Evolutionary conservation across 1,140 invertebrate genomes (phyloP).

Genomic region (Bombus huntii): DNA sequence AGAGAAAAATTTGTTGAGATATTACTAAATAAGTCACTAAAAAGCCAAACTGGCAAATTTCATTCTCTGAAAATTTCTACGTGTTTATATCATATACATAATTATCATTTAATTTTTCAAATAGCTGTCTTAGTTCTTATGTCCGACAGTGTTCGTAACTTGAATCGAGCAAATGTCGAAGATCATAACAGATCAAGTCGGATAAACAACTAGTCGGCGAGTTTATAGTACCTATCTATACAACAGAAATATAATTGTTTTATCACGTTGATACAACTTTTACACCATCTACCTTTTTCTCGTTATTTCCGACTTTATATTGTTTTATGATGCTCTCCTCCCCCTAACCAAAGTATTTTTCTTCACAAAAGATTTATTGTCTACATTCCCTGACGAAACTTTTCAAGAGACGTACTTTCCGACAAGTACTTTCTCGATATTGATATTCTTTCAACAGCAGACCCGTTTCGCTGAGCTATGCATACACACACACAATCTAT

Average conservation of each 20-base stretch:
- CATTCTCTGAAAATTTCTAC: too few relatives aligned
- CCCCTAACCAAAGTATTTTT: slow-evolving; percentile 12
- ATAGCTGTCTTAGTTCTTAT: too few relatives aligned
- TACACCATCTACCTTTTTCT: not conserved
- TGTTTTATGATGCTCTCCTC: slow-evolving; percentile 7
- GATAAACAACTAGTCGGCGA: not conserved
- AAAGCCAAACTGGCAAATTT: too few relatives aligned
- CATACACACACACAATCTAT: not conserved
- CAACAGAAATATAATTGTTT: slow-evolving; percentile 1
- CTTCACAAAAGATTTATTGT: slow-evolving; percentile 32
- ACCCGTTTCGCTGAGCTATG: not conserved
- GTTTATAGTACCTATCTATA: not conserved
- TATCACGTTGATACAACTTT: not conserved
- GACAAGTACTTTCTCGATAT: slow-evolving; percentile 37
- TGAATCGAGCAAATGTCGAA: not conserved
- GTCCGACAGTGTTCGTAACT: too few relatives aligned
- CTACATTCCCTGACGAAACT: slow-evolving; percentile 28
- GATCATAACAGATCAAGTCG: not conserved
- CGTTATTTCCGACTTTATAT: not conserved
- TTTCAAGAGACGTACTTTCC: slow-evolving; percentile 22
- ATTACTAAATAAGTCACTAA: too few relatives aligned
- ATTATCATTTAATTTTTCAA: too few relatives aligned
- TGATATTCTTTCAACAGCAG: slow-evolving; percentile 35
- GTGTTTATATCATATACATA: too few relatives aligned
- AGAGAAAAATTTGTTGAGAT: too few relatives aligned